A percentile compares a stretch with the other conserved stretches of the same genome.
These are phyloP conservation scores for Triops cancriformis DNA, from an alignment of 1,140 invertebrate genomes.

Conservation along the genomic window DNA sequence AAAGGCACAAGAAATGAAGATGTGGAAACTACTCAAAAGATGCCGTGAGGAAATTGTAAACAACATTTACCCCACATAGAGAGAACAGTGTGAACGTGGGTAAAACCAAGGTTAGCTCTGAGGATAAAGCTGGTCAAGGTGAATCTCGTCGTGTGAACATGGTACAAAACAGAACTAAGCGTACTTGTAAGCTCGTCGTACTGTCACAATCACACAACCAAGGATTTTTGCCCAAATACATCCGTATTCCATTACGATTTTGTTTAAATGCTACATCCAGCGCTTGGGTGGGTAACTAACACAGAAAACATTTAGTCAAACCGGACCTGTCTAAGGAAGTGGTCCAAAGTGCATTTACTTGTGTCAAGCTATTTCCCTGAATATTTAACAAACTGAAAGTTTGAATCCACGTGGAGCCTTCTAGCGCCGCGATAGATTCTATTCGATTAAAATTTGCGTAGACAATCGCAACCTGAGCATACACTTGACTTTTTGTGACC, in stretches of 20 bases:
- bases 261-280: constrained; percentile 61
- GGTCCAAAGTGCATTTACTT: constrained; percentile 44
- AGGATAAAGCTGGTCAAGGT: too few species aligned
- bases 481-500: constrained; percentile 50
- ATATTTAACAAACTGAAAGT: constrained; percentile 64
- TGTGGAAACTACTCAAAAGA: too few species aligned
- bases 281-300: constrained; percentile 63
- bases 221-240: constrained; percentile 63
- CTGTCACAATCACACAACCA: constrained; percentile 73
- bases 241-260: constrained; percentile 55
- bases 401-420: constrained; percentile 64
- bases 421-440: constrained; percentile 56
- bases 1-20: too few species aligned
- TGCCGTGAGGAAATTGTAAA: too few species aligned
- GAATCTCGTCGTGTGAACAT: neutral
- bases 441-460: constrained; percentile 67
- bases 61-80: too few species aligned
- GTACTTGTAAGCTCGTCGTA: constrained; percentile 59
- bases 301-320: constrained; percentile 22
- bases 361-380: constrained; percentile 57
- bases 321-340: neutral
- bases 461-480: constrained; percentile 56
- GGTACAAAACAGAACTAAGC: neutral
- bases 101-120: too few species aligned
- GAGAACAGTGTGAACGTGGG: too few species aligned